Evolutionary conservation across 2,113 vertebrate genomes (phyloP), one percentile per base, ranked within the genome.

Genomic region (Acinonyx jubatus): DNA sequence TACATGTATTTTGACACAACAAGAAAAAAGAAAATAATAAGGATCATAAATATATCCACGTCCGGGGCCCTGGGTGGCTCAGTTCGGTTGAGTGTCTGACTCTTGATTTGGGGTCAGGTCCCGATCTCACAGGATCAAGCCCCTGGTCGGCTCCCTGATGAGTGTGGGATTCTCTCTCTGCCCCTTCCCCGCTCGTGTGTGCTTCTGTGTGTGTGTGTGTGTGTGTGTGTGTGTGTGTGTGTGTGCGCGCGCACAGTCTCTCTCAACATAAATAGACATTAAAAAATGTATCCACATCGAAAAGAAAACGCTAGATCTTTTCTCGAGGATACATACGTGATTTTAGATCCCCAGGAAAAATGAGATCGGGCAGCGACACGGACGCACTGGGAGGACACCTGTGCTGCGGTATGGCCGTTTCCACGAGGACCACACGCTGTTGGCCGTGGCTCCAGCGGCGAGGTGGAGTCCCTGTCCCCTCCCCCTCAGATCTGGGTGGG

Each of bases 321-420:
- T 45, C 52, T 38, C 15, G 18, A 57, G 57, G 57, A 36, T 19
- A 48, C 16, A 5, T 8, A 4, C 3, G 7, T 61, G 81, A 50
- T 33, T 71, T 15, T 61, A 71, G 61, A 69, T 33, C 48, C 23
- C 78, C 0, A 38, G 71, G 48, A 31, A 15, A 31, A 29, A 25
- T 8, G 38, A 45, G 15, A 29, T 21, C 0, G 11, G 68, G 29
- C 33, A 41, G 66, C 4, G 6, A 10, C 7, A 7, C 0, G 5
- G 16, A 2, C 27, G 12, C 38, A 15, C 23, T 4, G 31, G 45
- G 0, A 25, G 1, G 14, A 23, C 3, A 5, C 4, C 45, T 29
- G n/a, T 29, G 10, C 31, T 23, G 94, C 55, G 48, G 25, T 36
- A 6, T 0, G 12, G 55, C 55, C 19, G 1, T 38, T 76, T 50